Conservation (phyloP, 2,797 vertebrate species). For the Alosa sapidissima region DNA sequence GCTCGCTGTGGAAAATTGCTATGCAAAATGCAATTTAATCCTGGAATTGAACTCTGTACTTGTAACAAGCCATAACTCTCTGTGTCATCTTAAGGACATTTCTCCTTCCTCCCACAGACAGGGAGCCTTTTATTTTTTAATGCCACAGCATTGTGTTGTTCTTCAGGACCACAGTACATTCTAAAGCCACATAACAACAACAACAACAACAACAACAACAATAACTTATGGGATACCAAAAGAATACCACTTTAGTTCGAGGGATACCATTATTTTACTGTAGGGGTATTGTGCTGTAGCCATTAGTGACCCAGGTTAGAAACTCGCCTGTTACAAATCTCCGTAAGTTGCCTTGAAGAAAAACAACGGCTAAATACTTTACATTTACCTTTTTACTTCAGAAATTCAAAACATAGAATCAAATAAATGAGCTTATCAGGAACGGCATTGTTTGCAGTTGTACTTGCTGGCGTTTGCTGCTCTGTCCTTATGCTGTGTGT, state of each 20-base stretch:
- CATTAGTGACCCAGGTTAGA: no score
- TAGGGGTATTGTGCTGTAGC: no score
- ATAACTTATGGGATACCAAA: not conserved
- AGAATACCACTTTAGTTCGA: not conserved
- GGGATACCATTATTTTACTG: not conserved
- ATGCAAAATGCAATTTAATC: constrained; percentile 10
- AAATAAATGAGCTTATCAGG: not conserved
- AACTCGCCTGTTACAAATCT: no score
- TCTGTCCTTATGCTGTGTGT: not conserved
- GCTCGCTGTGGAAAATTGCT: not conserved
- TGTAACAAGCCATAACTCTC: not conserved
- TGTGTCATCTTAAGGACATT: not conserved
- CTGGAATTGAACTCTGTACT: not conserved
- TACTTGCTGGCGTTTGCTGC: not conserved
- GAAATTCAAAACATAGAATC: not conserved
- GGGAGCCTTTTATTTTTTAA: not conserved
- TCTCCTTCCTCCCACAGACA: not conserved
- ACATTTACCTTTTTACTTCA: no score
- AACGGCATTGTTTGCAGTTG: not conserved
- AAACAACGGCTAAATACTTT: no score
- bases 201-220: not conserved
- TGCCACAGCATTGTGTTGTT: not conserved
- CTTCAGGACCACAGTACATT: not conserved
- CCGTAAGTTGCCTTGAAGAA: no score
- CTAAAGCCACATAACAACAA: not conserved